These are phyloP conservation scores for Centropus bengalensis DNA, from an alignment of 2,113 vertebrate species.

Conservation along the genomic window DNA sequence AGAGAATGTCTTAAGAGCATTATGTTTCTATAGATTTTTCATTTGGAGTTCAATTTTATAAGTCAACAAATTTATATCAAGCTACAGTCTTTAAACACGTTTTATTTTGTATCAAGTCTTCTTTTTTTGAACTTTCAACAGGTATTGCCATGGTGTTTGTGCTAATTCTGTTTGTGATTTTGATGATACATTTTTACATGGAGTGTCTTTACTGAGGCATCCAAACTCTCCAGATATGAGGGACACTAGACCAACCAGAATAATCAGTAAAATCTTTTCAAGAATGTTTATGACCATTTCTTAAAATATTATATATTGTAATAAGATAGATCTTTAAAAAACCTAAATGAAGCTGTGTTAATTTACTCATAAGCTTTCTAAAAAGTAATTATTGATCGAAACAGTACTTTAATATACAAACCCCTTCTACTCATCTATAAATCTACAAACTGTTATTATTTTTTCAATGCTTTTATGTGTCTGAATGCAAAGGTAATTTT, in stretches of 20 bases:
- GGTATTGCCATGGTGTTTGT: background rate
- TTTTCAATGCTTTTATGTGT: background rate
- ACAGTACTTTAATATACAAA: fast-evolving
- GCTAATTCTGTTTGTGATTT: background rate
- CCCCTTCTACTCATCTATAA: background rate
- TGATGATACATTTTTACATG: background rate
- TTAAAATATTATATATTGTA: background rate
- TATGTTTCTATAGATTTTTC: background rate
- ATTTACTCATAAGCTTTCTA: background rate
- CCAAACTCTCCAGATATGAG: background rate
- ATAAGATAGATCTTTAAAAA: background rate
- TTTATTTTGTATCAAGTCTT: background rate
- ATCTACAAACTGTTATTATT: background rate
- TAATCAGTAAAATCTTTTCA: background rate
- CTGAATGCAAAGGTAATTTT: background rate
- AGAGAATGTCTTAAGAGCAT: background rate
- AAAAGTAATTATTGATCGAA: background rate
- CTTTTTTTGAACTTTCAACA: background rate
- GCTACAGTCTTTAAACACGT: background rate
- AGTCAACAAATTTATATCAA: background rate
- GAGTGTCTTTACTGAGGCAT: background rate
- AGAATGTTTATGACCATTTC: background rate
- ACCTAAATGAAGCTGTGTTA: background rate
- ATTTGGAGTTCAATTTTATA: background rate
- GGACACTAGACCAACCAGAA: background rate